A percentile compares a stretch with the other conserved stretches of the same genome.
Conservation (phyloP, 2,888 invertebrate genomes). For the Zaprionus lineosus region DNA sequence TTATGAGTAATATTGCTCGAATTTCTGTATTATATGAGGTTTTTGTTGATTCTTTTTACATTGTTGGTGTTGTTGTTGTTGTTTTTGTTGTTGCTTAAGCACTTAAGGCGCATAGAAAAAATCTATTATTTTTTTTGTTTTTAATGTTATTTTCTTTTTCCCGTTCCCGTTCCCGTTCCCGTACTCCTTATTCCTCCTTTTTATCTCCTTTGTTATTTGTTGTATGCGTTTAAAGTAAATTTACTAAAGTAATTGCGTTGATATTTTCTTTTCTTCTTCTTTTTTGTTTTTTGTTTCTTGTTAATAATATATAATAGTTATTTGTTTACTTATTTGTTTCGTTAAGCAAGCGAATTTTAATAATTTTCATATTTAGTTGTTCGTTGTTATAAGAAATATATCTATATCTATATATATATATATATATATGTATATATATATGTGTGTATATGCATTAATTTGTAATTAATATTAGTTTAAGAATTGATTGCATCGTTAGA, state of each 20-base stretch:
- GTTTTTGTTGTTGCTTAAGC: constrained; percentile 56
- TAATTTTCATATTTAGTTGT: constrained; percentile 21
- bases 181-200: constrained; percentile 32
- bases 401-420: constrained; percentile 23
- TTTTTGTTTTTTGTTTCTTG: background rate
- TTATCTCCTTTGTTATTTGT: constrained; percentile 11
- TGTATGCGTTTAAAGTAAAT: constrained; percentile 59
- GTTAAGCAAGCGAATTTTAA: constrained; percentile 56
- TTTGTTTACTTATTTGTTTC: constrained; percentile 13
- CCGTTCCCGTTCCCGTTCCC: too few relatives aligned
- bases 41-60: constrained; percentile 40
- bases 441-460: constrained; percentile 27
- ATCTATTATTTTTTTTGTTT: constrained; percentile 5
- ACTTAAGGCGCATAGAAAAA: constrained; percentile 69
- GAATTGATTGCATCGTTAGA: constrained; percentile 70
- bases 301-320: background rate
- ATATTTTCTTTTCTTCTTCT: constrained; percentile 17
- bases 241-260: constrained; percentile 70
- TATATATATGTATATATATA: constrained; percentile 25
- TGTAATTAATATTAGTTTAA: constrained; percentile 33
- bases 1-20: constrained; percentile 69
- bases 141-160: constrained; percentile 27
- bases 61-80: constrained; percentile 25
- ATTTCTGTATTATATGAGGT: constrained; percentile 60
- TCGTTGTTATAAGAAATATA: constrained; percentile 63